Percentiles rank a stretch among this genome's conserved stretches.
Conservation (phyloP, 2,797 vertebrate species). For the Valencia hispanica region DNA sequence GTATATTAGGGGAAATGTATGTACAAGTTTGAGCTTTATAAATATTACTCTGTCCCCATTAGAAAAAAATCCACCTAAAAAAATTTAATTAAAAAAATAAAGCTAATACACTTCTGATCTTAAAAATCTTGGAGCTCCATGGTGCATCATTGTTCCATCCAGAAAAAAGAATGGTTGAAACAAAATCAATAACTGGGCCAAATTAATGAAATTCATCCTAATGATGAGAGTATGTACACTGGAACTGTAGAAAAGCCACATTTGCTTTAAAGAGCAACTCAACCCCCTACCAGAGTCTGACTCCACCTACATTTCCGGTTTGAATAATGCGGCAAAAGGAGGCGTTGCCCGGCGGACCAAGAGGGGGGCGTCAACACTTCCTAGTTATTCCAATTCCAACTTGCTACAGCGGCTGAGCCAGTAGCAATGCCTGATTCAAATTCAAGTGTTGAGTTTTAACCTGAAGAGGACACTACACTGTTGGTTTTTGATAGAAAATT, state of each 20-base stretch:
- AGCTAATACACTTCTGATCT: not conserved
- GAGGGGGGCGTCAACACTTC: no score
- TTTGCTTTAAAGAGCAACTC: slow-evolving; percentile 8
- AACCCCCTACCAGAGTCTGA: no score
- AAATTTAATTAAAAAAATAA: not conserved
- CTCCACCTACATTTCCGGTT: no score
- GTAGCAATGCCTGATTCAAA: no score
- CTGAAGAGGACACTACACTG: no score
- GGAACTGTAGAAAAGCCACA: not conserved
- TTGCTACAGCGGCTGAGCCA: no score
- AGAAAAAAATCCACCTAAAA: not conserved
- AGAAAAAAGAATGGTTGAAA: not conserved
- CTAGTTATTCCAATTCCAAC: no score
- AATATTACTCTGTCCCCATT: not conserved
- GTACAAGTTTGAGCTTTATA: not conserved
- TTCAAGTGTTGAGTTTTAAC: no score
- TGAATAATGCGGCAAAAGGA: no score
- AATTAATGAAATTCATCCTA: not conserved
- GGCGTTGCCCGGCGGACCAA: no score
- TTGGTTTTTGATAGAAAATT: no score
- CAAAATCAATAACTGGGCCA: not conserved
- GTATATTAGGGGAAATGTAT: not conserved
- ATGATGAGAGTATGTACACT: not conserved
- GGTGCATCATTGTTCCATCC: not conserved
- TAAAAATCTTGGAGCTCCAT: not conserved